Evolutionary conservation across 2,113 vertebrate species (phyloP).

Genomic region (Heptranchias perlo): DNA sequence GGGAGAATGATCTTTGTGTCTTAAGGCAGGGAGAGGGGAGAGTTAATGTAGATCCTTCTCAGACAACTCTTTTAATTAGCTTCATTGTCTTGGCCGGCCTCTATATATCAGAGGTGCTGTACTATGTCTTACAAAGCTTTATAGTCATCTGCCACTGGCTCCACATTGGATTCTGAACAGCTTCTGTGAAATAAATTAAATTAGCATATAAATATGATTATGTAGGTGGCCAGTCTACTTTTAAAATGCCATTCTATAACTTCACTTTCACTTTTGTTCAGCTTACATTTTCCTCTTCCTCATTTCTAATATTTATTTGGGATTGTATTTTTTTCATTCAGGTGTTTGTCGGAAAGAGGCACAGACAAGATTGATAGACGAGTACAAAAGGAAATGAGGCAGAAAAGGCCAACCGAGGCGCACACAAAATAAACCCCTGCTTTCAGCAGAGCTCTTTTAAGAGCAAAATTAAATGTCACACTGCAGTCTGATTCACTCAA

Average conservation of each 20-base stretch:
- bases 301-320: slow-evolving; percentile 21
- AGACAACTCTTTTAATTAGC: neutral
- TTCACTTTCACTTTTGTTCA: slow-evolving; percentile 16
- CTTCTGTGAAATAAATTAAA: slow-evolving; percentile 15
- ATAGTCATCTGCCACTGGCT: neutral
- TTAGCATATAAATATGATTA: slow-evolving; percentile 35
- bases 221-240: slow-evolving; percentile 7
- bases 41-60: neutral
- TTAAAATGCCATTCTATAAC: neutral
- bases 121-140: neutral
- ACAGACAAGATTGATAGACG: neutral
- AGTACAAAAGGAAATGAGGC: neutral
- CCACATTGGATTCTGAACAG: slow-evolving; percentile 16
- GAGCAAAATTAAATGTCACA: slow-evolving; percentile 9
- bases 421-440: neutral
- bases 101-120: neutral
- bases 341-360: neutral
- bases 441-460: neutral
- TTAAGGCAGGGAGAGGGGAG: neutral
- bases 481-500: neutral
- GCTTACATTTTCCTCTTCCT: neutral
- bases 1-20: neutral
- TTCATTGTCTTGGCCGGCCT: neutral
- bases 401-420: slow-evolving; percentile 13
- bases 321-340: neutral